Conservation (phyloP, 64 coral and sea anemone genomes). For the Montipora cactus region DNA sequence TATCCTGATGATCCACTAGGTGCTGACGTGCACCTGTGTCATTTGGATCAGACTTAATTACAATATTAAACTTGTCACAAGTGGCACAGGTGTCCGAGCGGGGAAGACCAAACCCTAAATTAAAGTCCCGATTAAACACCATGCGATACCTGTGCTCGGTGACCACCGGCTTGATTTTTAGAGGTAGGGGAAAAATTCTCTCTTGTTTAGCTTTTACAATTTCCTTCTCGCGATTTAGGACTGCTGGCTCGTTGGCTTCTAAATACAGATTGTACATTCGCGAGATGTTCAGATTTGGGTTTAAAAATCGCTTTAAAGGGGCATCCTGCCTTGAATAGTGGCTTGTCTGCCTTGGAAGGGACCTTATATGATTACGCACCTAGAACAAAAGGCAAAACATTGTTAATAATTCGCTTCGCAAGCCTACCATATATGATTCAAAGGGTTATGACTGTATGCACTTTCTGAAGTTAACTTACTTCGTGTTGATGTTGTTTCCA, state of each 20-base stretch:
- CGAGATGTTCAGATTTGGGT: conserved; percentile 34
- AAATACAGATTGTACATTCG: conserved; percentile 60
- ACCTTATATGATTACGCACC: background rate
- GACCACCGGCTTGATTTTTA: background rate
- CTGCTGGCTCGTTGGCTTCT: background rate
- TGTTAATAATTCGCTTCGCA: background rate
- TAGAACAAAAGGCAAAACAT: background rate
- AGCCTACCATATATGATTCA: background rate
- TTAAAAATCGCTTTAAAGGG: conserved; percentile 20
- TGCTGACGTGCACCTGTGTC: too few species aligned
- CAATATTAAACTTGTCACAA: too few species aligned
- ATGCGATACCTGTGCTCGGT: too few species aligned
- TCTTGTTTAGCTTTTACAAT: background rate
- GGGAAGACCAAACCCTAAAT: too few species aligned
- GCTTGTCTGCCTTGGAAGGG: background rate
- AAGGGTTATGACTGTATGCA: too few species aligned
- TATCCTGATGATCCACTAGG: too few species aligned
- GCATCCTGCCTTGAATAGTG: conserved; percentile 53
- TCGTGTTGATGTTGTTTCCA: too few species aligned
- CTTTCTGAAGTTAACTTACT: too few species aligned
- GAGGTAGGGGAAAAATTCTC: background rate
- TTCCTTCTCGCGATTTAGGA: background rate
- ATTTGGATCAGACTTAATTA: too few species aligned
- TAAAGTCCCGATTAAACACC: too few species aligned
- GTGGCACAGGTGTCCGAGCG: too few species aligned